These are phyloP conservation scores for Argyrosomus regius DNA, from an alignment of 2,797 vertebrate species.

Conservation along the genomic window DNA sequence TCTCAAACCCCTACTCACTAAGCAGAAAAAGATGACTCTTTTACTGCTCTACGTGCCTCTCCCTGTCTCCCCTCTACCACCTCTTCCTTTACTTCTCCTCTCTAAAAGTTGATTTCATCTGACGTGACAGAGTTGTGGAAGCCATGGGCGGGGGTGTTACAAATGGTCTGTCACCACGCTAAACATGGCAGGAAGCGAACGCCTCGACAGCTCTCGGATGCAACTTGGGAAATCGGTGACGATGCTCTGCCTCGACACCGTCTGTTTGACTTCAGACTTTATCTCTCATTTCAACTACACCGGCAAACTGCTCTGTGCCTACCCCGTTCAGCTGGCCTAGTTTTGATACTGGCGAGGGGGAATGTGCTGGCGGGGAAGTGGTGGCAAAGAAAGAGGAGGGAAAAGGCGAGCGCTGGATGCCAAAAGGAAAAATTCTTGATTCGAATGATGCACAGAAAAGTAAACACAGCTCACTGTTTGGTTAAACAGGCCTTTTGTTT, in stretches of 20 bases:
- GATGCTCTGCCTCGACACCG: conserved; percentile 54
- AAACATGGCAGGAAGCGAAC: conserved; percentile 61
- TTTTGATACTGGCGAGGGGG: conserved; percentile 62
- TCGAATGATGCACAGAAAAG: conserved; percentile 45
- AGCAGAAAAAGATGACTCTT: conserved; percentile 52
- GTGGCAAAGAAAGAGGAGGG: conserved; percentile 32
- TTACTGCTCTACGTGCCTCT: conserved; percentile 32
- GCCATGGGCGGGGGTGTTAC: conserved; percentile 71
- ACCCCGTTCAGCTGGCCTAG: conserved; percentile 69
- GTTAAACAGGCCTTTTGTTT: conserved; percentile 45
- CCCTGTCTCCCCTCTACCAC: conserved; percentile 15
- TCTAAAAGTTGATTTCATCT: conserved; percentile 74
- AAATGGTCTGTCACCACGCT: conserved; percentile 73
- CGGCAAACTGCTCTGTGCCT: conserved; percentile 61
- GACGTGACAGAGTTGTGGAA: conserved; percentile 72
- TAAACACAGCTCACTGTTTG: conserved; percentile 46
- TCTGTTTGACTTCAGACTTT: conserved; percentile 76
- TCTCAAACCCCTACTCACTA: conserved; percentile 43
- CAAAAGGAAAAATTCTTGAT: conserved; percentile 35
- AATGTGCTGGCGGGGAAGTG: conserved; percentile 37
- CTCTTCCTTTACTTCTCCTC: conserved; percentile 49
- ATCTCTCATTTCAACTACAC: conserved; percentile 66
- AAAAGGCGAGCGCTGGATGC: conserved; percentile 42
- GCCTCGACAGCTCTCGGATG: conserved; percentile 69
- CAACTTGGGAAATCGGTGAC: conserved; percentile 53